Base-by-base conservation (phyloP, 1,140 invertebrate genomes). In the Melipona quadrifasciata region DNA sequence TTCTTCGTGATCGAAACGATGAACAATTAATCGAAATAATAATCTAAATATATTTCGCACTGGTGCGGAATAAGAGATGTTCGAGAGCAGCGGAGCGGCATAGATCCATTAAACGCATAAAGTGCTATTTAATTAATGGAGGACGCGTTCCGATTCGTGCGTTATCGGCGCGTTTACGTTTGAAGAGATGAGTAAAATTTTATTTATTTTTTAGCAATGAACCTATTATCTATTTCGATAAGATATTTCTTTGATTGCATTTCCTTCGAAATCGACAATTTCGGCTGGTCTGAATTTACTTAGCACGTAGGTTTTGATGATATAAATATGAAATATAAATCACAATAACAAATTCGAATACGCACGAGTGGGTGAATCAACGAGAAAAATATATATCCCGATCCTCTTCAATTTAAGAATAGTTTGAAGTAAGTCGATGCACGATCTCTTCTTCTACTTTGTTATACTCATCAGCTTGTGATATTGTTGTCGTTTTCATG, bases 271-370 rank as follows among this genome's bases (percentile, higher is more conserved):
- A 93, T 92, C 90, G 77, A 93, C 92, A 91, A 93, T 94, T 94
- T 94, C 93, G 93, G 93, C 93, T 94, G 93, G 93, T 94, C 93
- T 94, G 93, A 94, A 94, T 94, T 94, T 93, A 92, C 91, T 91
- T 94, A 94, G 92, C 90, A 91, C 90, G 92, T 93, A 94, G 90
- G 90, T 92, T 92, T 91, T 90, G 89, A 92, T 89, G 89, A 93
- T 90, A 89, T 87, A 87, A 87, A 81, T 88, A 68, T 51, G 82
- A 88, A 92, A 91, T 90, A 90, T 85, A 90, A 91, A 91, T 92
- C 86, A 92, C 88, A 87, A 90, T 90, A 84, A 89, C 31, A 82
- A 88, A 76, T 88, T 90, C 55, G 80, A 84, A 70, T 75, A 90
- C 64, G 76, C 85, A 88, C 79, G 73, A 88, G 76, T 85, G 79